These are phyloP conservation scores for Cryptus armator DNA, from an alignment of 2,888 invertebrate genomes.

Conservation along the genomic window DNA sequence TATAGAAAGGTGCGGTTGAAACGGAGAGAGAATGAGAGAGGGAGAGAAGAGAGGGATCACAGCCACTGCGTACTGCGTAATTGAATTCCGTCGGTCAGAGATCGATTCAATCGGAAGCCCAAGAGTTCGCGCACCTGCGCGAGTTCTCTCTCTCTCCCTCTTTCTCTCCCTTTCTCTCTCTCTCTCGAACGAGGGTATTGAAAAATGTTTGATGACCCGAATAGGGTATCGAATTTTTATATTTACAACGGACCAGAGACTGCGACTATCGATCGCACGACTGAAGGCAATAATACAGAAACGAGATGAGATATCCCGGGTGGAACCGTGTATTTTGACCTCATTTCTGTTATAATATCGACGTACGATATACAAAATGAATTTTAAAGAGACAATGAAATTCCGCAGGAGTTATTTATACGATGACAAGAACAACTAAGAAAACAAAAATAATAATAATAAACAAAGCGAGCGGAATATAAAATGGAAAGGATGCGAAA, in stretches of 20 bases:
- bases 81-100: slow-evolving; percentile 60
- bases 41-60: slow-evolving; percentile 50
- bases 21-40: slow-evolving; percentile 1
- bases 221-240: slow-evolving; percentile 47
- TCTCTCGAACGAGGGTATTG: slow-evolving; percentile 30
- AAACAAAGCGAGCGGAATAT: not conserved
- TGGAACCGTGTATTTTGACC: slow-evolving; percentile 34
- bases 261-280: slow-evolving; percentile 39
- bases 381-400: not conserved
- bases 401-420: not conserved
- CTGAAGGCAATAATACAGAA: slow-evolving; percentile 20
- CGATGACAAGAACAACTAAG: not conserved
- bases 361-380: not conserved
- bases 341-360: slow-evolving; percentile 38
- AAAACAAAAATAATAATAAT: not conserved
- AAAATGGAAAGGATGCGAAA: slow-evolving; percentile 1
- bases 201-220: slow-evolving; percentile 59
- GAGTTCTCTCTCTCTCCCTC: not conserved
- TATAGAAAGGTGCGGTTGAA: slow-evolving; percentile 22
- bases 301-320: slow-evolving; percentile 17
- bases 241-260: slow-evolving; percentile 35
- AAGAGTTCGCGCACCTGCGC: slow-evolving; percentile 24
- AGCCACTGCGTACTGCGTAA: slow-evolving; percentile 54
- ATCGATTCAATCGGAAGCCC: slow-evolving; percentile 48
- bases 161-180: not conserved